Conservation (phyloP, 2,113 vertebrate genomes). For the Plestiodon gilberti region DNA sequence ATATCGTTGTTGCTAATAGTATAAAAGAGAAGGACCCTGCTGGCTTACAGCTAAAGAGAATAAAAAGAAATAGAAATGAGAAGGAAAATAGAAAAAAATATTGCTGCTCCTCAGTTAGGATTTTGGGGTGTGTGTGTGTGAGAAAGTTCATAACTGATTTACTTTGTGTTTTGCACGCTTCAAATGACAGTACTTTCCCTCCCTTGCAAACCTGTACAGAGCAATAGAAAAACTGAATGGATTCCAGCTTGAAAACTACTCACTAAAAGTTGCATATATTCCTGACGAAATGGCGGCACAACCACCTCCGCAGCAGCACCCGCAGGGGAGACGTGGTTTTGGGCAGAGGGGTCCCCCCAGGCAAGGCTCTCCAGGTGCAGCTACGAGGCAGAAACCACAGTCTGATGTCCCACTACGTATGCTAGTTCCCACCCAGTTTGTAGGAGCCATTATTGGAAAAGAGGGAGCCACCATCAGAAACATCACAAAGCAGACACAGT, state of each 20-base stretch:
- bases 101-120: too few relatives aligned
- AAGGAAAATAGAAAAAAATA: too few relatives aligned
- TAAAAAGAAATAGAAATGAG: too few relatives aligned
- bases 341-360: constrained; percentile 87
- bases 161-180: neutral
- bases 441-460: constrained; percentile 97
- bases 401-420: constrained; percentile 92
- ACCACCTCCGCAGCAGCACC: constrained; percentile 69
- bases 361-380: constrained; percentile 86
- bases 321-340: constrained; percentile 85
- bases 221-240: constrained; percentile 97
- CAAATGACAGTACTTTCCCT: constrained; percentile 25
- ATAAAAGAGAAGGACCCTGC: too few relatives aligned
- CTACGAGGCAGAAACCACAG: constrained; percentile 88
- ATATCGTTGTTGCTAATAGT: too few relatives aligned
- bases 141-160: constrained; percentile 24
- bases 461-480: constrained; percentile 97
- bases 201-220: constrained; percentile 70
- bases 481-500: constrained; percentile 98
- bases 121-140: neutral
- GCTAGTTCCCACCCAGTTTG: constrained; percentile 96
- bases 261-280: constrained; percentile 96
- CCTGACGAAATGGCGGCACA: constrained; percentile 88
- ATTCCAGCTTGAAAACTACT: constrained; percentile 93
- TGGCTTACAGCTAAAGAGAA: too few relatives aligned